Evolutionary conservation across 1,140 invertebrate species (phyloP).

Genomic region (Drosophila sechellia): DNA sequence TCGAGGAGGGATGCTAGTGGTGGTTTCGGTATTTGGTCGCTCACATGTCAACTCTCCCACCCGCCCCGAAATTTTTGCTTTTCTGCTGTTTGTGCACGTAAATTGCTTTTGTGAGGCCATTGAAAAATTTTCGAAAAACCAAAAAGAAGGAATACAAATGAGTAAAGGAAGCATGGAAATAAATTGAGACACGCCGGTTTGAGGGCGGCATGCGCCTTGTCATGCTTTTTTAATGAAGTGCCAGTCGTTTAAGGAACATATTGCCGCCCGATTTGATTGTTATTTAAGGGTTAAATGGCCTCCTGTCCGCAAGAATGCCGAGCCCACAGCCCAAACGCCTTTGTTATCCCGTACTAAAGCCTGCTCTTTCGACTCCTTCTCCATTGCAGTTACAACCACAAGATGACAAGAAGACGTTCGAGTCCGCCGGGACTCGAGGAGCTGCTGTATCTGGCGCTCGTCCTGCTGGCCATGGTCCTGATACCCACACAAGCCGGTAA

Average conservation of each 20-base stretch:
- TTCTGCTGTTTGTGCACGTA: constrained; percentile 77
- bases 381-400: constrained; percentile 74
- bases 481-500: constrained; percentile 83
- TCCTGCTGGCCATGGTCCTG: constrained; percentile 65
- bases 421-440: constrained; percentile 84
- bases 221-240: constrained; percentile 83
- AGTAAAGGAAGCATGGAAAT: neutral
- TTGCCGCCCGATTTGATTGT: constrained; percentile 75
- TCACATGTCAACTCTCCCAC: constrained; percentile 61
- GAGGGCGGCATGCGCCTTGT: constrained; percentile 70
- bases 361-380: neutral
- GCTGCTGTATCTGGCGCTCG: constrained; percentile 64
- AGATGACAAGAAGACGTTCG: constrained; percentile 84
- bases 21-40: constrained; percentile 30
- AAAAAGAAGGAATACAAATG: constrained; percentile 13
- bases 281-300: constrained; percentile 73
- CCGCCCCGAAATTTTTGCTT: constrained; percentile 49
- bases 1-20: constrained; percentile 33
- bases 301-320: constrained; percentile 10
- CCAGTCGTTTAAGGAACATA: constrained; percentile 81
- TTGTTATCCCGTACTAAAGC: constrained; percentile 45
- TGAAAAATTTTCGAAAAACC: constrained; percentile 58
- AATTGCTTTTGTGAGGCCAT: constrained; percentile 78
- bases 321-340: neutral
- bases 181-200: no score